Conservation (phyloP, 2,113 vertebrate species). For the Fulmarus glacialis region DNA sequence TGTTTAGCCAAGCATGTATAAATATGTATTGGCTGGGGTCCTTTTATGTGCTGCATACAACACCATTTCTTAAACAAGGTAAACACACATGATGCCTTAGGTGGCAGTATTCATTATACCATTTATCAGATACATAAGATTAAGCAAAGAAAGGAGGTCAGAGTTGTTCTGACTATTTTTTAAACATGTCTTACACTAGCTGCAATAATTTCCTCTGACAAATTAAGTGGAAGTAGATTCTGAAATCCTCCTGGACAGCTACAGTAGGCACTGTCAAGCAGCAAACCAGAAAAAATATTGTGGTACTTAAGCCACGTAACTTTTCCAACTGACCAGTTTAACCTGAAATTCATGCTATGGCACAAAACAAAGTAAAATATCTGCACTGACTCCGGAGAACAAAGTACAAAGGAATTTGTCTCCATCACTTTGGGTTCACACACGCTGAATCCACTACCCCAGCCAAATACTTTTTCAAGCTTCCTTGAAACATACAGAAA, state of each 20-base stretch:
- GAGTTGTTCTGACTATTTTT: not conserved
- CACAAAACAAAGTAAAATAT: not conserved
- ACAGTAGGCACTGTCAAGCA: not conserved
- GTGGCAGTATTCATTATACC: not conserved
- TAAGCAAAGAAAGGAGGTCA: not conserved
- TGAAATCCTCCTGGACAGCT: not conserved
- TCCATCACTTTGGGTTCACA: not conserved
- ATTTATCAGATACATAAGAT: not conserved
- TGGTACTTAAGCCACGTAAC: not conserved
- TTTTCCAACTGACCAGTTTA: not conserved
- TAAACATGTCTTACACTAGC: not conserved
- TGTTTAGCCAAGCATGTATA: not conserved
- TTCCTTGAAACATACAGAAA: not conserved
- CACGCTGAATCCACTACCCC: accelerated
- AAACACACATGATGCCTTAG: accelerated
- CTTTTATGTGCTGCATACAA: not conserved
- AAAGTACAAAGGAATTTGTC: not conserved
- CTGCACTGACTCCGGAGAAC: not conserved
- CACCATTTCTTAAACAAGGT: not conserved
- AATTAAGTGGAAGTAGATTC: not conserved
- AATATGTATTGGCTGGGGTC: not conserved
- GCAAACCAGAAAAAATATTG: not conserved
- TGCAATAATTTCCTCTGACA: not conserved
- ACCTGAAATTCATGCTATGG: not conserved
- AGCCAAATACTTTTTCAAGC: not conserved